Percentiles rank a stretch among this genome's conserved stretches.
Conservation (phyloP, 1,140 invertebrate genomes). For the Popillia japonica region DNA sequence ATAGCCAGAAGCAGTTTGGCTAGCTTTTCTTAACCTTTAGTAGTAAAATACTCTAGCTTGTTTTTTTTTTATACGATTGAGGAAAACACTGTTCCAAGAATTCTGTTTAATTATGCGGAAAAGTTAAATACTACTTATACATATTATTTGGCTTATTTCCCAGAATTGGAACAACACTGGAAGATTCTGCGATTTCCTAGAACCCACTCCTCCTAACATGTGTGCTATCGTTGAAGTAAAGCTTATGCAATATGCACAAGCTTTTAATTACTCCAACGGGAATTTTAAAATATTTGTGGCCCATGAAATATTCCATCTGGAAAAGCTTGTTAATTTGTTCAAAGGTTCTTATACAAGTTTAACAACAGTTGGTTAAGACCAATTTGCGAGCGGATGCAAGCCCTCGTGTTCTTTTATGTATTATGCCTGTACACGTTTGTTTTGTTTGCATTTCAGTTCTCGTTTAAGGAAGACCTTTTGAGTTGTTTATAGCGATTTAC, state of each 20-base stretch:
- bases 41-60: too few species aligned
- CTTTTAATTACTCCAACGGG: neutral
- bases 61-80: too few species aligned
- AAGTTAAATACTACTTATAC: too few species aligned
- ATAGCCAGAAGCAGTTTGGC: too few species aligned
- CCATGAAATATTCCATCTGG: neutral
- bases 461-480: neutral
- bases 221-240: too few species aligned
- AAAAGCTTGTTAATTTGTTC: neutral
- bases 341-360: neutral
- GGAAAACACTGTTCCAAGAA: too few species aligned
- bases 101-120: too few species aligned
- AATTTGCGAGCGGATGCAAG: neutral
- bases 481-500: neutral
- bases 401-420: neutral
- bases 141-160: too few species aligned
- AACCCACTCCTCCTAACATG: too few species aligned
- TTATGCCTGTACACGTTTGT: neutral
- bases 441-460: neutral
- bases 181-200: too few species aligned
- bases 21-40: too few species aligned
- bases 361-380: neutral
- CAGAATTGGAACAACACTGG: too few species aligned
- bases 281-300: neutral
- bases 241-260: neutral